A percentile compares a stretch with the other conserved stretches of the same genome.
These are phyloP conservation scores for Oncorhynchus nerka DNA, from an alignment of 2,113 vertebrate genomes.

Conservation along the genomic window DNA sequence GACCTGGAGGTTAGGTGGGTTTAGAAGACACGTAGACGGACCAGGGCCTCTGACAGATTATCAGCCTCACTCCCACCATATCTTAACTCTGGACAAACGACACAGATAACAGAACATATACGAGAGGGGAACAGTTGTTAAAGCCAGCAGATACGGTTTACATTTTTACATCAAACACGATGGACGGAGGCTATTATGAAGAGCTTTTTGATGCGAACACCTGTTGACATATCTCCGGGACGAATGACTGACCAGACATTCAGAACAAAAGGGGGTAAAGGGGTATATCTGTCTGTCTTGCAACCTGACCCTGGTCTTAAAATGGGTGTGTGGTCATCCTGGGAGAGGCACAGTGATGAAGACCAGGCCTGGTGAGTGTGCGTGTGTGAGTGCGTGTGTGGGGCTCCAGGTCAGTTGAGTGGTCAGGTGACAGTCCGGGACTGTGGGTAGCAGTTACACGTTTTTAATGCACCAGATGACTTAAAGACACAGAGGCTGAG, in stretches of 20 bases:
- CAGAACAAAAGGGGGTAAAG: constrained; percentile 4
- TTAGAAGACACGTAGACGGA: constrained; percentile 11
- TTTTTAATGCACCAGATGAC: neutral
- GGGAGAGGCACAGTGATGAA: constrained; percentile 1
- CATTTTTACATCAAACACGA: constrained; percentile 19
- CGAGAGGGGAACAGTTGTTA: neutral
- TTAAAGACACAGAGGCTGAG: neutral
- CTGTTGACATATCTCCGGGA: constrained; percentile 24
- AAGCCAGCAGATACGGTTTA: constrained; percentile 15
- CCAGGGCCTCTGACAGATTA: constrained; percentile 10
- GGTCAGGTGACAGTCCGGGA: neutral
- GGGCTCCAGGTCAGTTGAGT: neutral
- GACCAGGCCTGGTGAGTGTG: constrained; percentile 11
- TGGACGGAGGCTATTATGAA: constrained; percentile 10
- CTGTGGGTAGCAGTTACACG: neutral
- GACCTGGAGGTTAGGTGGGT: constrained; percentile 10
- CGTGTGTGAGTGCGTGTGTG: constrained; percentile 11
- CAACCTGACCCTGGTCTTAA: constrained; percentile 6
- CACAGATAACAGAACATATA: constrained; percentile 29
- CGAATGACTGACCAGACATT: constrained; percentile 12
- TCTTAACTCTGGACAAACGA: neutral
- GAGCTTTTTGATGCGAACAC: constrained; percentile 38
- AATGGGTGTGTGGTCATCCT: constrained; percentile 1
- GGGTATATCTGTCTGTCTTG: neutral
- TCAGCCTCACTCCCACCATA: constrained; percentile 1